phyloP scores from a whole-genome alignment of 1,140 invertebrate species.

The Drosophila grimshawi region DNA sequence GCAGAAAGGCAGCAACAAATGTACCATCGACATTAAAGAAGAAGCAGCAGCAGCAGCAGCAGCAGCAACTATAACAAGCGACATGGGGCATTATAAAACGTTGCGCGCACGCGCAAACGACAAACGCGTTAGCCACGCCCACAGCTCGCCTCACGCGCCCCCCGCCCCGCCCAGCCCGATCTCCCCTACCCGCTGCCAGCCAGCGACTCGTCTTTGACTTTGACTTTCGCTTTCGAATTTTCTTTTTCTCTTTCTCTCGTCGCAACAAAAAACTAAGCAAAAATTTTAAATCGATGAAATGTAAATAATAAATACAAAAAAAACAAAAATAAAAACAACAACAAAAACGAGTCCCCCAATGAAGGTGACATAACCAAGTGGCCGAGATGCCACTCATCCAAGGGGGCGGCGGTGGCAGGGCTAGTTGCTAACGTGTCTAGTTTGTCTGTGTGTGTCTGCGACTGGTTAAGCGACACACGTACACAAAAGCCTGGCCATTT shows the following conservation, averaged over 20 bases:
- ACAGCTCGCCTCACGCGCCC: background rate
- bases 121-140: conserved; percentile 22
- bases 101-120: conserved; percentile 48
- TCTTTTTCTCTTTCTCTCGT: conserved; percentile 60
- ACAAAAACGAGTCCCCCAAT: conserved; percentile 43
- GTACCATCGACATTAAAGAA: conserved; percentile 26
- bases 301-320: conserved; percentile 22
- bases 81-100: conserved; percentile 62
- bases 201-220: conserved; percentile 68
- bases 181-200: background rate
- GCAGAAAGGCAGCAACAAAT: conserved; percentile 23
- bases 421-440: conserved; percentile 30
- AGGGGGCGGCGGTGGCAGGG: background rate
- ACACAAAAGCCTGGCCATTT: conserved; percentile 50
- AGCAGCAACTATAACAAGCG: conserved; percentile 37
- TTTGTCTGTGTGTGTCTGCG: conserved; percentile 39
- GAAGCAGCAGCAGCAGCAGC: conserved; percentile 9
- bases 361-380: conserved; percentile 78
- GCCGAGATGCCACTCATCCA: conserved; percentile 56
- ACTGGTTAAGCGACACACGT: conserved; percentile 1
- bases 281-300: conserved; percentile 26
- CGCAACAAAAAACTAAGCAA: conserved; percentile 14
- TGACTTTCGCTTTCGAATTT: conserved; percentile 83
- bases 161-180: background rate
- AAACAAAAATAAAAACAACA: conserved; percentile 16